A percentile compares a stretch with the other conserved stretches of the same genome.
phyloP scores from a whole-genome alignment of 1,140 invertebrate genomes.

The Colletes latitarsis region DNA sequence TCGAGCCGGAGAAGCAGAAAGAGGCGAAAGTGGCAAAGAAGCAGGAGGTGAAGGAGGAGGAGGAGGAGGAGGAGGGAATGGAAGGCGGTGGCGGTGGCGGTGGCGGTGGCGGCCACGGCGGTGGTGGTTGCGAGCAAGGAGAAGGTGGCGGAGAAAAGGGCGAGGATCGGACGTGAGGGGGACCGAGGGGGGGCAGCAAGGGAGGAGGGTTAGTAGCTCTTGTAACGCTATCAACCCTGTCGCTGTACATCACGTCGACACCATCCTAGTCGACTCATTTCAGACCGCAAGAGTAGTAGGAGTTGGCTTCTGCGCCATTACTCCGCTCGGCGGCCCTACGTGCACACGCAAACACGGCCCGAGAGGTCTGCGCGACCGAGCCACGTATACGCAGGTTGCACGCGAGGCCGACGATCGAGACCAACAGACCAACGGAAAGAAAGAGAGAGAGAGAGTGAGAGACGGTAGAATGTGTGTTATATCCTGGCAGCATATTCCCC shows the following conservation, averaged over 20 bases:
- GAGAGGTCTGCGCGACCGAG: conserved; percentile 28
- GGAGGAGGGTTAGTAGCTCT: conserved; percentile 80
- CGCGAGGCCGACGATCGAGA: conserved; percentile 44
- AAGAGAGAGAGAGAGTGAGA: background rate
- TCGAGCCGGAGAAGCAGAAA: conserved; percentile 39
- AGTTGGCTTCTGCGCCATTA: conserved; percentile 78
- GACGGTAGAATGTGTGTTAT: conserved; percentile 14
- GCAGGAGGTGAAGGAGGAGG: background rate
- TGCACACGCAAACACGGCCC: conserved; percentile 44
- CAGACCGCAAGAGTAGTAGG: conserved; percentile 70
- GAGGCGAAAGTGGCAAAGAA: conserved; percentile 20
- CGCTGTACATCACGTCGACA: conserved; percentile 82
- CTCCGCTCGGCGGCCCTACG: conserved; percentile 65
- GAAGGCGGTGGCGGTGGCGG: conserved; percentile 23
- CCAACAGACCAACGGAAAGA: background rate
- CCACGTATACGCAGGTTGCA: conserved; percentile 50
- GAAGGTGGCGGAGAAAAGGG: conserved; percentile 32
- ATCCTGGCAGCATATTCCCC: conserved; percentile 45
- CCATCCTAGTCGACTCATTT: conserved; percentile 78
- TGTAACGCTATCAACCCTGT: conserved; percentile 81
- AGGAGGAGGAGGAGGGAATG: background rate
- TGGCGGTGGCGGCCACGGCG: background rate
- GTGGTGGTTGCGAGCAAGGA: conserved; percentile 59
- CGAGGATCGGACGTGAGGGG: background rate
- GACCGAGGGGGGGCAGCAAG: conserved; percentile 22